Conservation (phyloP, 2,888 invertebrate genomes). For the Apodemia hepburni region DNA sequence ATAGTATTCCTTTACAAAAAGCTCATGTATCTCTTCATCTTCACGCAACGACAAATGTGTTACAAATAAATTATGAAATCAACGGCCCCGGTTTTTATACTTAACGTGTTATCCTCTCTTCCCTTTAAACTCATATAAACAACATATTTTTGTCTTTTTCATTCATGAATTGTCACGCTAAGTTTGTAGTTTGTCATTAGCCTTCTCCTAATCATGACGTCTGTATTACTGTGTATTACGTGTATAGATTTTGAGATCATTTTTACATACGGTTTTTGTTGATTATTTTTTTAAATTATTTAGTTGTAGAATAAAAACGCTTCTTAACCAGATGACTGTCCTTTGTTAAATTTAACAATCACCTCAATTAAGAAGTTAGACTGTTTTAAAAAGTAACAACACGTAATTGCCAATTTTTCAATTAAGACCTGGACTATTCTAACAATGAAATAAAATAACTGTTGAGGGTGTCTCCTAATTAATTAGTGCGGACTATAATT, state of each 20-base stretch:
- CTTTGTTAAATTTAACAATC: conserved; percentile 9
- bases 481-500: conserved; percentile 68
- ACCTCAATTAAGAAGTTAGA: conserved; percentile 22
- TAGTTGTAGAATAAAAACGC: background rate
- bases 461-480: conserved; percentile 46
- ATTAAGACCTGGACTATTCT: conserved; percentile 32
- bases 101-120: conserved; percentile 48
- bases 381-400: conserved; percentile 27
- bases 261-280: conserved; percentile 39
- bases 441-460: conserved; percentile 37
- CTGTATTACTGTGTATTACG: conserved; percentile 64
- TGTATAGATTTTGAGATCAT: conserved; percentile 36
- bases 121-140: conserved; percentile 39
- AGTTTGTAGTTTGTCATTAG: conserved; percentile 66
- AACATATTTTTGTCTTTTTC: conserved; percentile 46
- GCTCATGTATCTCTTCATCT: conserved; percentile 76
- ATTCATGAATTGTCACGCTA: conserved; percentile 52
- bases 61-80: conserved; percentile 80
- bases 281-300: background rate
- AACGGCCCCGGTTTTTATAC: conserved; percentile 73
- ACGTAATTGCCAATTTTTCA: conserved; percentile 38
- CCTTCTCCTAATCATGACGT: conserved; percentile 66
- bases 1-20: conserved; percentile 68
- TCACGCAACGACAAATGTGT: conserved; percentile 80
- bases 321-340: background rate